A percentile compares a stretch with the other conserved stretches of the same genome.
Evolutionary conservation across 2,113 vertebrate species (phyloP).

Genomic region (Planiliza haematocheilus): DNA sequence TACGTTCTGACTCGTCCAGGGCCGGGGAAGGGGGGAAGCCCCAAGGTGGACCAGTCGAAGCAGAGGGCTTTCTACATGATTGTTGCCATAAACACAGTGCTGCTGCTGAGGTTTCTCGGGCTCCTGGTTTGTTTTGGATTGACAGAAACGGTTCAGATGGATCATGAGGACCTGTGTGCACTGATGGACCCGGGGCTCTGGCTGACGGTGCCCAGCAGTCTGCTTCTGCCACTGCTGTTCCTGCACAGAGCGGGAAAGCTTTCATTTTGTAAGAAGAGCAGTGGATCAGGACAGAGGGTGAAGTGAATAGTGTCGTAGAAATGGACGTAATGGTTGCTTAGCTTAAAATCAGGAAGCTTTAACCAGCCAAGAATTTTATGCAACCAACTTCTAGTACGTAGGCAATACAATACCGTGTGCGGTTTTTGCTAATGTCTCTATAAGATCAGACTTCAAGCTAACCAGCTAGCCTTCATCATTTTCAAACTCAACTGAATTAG

Average conservation of each 20-base stretch:
- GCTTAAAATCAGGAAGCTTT: too few relatives aligned
- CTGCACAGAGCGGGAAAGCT: conserved; percentile 22
- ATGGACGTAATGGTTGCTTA: too few relatives aligned
- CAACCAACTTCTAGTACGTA: too few relatives aligned
- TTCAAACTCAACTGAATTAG: too few relatives aligned
- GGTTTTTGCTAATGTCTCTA: too few relatives aligned
- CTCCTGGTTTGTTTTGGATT: background rate
- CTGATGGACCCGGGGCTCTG: accelerated
- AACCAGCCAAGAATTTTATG: too few relatives aligned
- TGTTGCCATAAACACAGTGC: background rate
- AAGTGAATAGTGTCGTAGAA: too few relatives aligned
- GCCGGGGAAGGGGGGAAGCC: background rate
- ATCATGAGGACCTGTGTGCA: background rate
- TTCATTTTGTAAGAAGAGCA: background rate
- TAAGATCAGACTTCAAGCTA: too few relatives aligned
- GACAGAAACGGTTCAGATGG: accelerated
- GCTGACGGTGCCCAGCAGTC: background rate
- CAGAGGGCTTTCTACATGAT: conserved; percentile 25
- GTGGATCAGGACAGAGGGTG: background rate
- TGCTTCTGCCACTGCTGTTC: conserved; percentile 50
- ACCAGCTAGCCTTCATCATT: too few relatives aligned
- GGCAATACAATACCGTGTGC: too few relatives aligned
- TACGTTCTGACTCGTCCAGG: background rate
- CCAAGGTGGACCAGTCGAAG: conserved; percentile 1
- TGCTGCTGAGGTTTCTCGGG: background rate